phyloP scores from a whole-genome alignment of 2,113 vertebrate genomes.

The Cryptoleucopteryx plumbea region DNA sequence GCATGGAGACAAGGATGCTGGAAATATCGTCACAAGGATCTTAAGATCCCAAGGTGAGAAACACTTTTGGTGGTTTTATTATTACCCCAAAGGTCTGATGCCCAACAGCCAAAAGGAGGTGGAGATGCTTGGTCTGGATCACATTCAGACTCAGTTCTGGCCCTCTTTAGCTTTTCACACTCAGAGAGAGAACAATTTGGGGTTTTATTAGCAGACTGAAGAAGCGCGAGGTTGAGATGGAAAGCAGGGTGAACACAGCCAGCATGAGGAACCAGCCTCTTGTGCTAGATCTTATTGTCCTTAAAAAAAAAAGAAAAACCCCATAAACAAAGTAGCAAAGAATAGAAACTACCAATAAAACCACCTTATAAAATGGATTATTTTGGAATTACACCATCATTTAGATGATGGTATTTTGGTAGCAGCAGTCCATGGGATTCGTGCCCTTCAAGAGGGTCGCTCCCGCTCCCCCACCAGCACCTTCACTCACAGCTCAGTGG shows the following conservation, averaged over 20 bases:
- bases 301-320: too few species aligned
- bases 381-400: neutral
- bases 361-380: neutral
- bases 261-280: neutral
- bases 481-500: neutral
- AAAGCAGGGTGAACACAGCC: neutral
- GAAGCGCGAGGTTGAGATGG: neutral
- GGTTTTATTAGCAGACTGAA: neutral
- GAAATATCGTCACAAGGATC: neutral
- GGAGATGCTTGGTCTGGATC: neutral
- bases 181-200: neutral
- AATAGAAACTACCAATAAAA: neutral
- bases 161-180: neutral
- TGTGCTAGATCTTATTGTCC: neutral
- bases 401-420: neutral
- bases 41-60: neutral
- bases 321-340: neutral
- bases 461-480: accelerated
- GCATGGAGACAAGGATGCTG: neutral
- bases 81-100: neutral
- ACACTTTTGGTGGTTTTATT: neutral
- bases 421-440: neutral
- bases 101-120: neutral
- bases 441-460: accelerated
- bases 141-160: neutral